Conservation (phyloP, 1,140 invertebrate species). For the Rhizoglyphus robini region DNA sequence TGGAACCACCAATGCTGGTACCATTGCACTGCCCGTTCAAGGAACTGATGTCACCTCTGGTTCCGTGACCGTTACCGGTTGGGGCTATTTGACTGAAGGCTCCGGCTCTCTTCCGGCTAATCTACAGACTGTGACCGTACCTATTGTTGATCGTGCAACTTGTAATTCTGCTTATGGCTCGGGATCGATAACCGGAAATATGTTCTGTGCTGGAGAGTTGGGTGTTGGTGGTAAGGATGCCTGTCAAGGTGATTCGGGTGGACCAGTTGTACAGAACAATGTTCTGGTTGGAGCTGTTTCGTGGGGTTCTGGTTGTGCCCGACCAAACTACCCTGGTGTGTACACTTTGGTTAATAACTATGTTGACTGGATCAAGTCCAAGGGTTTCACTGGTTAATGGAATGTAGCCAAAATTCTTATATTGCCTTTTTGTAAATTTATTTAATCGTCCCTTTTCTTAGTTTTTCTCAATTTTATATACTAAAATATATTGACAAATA, state of each 20-base stretch:
- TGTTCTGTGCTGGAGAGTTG: constrained; percentile 66
- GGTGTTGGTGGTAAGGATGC: constrained; percentile 67
- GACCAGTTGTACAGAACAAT: too few species aligned
- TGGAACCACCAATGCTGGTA: not conserved
- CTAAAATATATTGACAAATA: too few species aligned
- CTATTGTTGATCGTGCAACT: not conserved
- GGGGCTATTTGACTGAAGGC: not conserved
- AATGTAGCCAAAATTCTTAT: too few species aligned
- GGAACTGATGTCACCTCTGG: not conserved
- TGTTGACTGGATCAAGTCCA: too few species aligned
- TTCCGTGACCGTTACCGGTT: not conserved
- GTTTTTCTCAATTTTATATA: too few species aligned
- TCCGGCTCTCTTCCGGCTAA: not conserved
- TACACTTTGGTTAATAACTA: too few species aligned
- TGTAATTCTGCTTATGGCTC: not conserved
- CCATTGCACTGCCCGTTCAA: not conserved
- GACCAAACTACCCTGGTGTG: too few species aligned
- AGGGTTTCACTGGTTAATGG: too few species aligned
- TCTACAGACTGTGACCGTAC: not conserved
- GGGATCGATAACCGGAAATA: constrained; percentile 41
- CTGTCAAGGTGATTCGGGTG: constrained; percentile 48
- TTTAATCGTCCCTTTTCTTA: too few species aligned
- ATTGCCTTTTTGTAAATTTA: too few species aligned
- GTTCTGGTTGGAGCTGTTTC: not conserved
- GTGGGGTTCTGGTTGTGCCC: too few species aligned